A percentile compares a stretch with the other conserved stretches of the same genome.
Evolutionary conservation across 2,797 vertebrate genomes (phyloP).

Genomic region (Sphenodon punctatus): DNA sequence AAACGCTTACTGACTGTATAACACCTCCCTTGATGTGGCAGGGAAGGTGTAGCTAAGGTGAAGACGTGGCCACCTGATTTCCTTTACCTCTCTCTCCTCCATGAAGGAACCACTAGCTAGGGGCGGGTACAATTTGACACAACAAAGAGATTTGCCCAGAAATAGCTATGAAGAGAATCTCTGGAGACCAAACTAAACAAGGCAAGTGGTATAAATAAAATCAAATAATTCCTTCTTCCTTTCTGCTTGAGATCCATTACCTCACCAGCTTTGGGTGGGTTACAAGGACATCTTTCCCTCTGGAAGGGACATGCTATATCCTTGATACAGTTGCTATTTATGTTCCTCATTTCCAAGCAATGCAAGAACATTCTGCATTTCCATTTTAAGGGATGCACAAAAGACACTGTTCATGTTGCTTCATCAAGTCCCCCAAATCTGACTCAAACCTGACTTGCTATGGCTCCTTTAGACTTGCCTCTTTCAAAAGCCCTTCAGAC

Average conservation of each 20-base stretch:
- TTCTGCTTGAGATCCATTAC: conserved; percentile 56
- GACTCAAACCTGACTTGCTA: neutral
- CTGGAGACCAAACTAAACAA: conserved; percentile 65
- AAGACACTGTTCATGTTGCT: rapidly evolving
- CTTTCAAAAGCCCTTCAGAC: neutral
- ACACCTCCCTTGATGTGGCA: conserved; percentile 33
- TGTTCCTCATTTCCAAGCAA: conserved; percentile 11
- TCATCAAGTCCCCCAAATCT: neutral
- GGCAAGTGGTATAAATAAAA: conserved; percentile 68
- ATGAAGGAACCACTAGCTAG: neutral
- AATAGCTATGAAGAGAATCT: conserved; percentile 52
- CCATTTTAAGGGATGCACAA: neutral
- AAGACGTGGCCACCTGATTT: neutral
- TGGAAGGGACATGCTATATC: conserved; percentile 64
- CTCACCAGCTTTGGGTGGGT: conserved; percentile 52
- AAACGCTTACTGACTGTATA: conserved; percentile 40
- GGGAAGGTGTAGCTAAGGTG: conserved; percentile 26
- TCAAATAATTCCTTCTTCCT: conserved; percentile 57
- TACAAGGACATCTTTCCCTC: conserved; percentile 62
- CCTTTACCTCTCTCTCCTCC: neutral
- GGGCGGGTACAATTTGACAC: neutral
- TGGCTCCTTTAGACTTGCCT: rapidly evolving
- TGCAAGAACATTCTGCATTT: conserved; percentile 34
- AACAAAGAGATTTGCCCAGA: neutral
- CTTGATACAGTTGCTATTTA: conserved; percentile 62